Percentiles rank a stretch among this genome's conserved stretches.
Evolutionary conservation across 1,140 invertebrate species (phyloP).

Genomic region (Drosophila bocqueti): DNA sequence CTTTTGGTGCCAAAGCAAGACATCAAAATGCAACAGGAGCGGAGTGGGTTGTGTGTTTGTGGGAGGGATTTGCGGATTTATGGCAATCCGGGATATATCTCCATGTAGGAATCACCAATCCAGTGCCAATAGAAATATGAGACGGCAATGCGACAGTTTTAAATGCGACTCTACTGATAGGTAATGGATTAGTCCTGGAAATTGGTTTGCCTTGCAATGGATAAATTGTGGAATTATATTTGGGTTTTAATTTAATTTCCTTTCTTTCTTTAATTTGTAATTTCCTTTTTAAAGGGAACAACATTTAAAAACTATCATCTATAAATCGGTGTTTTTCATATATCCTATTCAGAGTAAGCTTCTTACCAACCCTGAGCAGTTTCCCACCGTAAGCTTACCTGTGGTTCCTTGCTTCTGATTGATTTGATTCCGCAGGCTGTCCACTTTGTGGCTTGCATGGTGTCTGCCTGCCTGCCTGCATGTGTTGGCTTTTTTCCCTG

Average conservation of each 20-base stretch:
- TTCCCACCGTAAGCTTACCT: background rate
- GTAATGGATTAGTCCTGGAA: constrained; percentile 10
- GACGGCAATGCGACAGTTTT: constrained; percentile 51
- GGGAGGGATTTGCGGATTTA: constrained; percentile 51
- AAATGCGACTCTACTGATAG: background rate
- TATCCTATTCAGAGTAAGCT: too few species aligned
- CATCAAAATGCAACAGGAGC: constrained; percentile 53
- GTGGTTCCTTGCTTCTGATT: background rate
- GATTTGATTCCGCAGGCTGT: background rate
- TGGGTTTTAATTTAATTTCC: too few species aligned
- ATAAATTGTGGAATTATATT: background rate
- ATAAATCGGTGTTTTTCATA: background rate
- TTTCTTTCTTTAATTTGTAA: background rate
- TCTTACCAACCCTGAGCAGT: background rate
- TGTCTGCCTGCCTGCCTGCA: background rate
- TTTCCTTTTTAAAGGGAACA: background rate
- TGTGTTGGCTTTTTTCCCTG: background rate
- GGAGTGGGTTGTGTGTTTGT: constrained; percentile 1
- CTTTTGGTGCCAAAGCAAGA: constrained; percentile 59
- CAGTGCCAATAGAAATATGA: constrained; percentile 12
- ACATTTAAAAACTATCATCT: background rate
- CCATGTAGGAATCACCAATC: constrained; percentile 1
- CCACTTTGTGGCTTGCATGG: constrained; percentile 3
- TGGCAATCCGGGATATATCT: constrained; percentile 32
- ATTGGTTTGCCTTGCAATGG: background rate